Conservation (phyloP, 2,113 vertebrate genomes). For the Manacus vitellinus region DNA sequence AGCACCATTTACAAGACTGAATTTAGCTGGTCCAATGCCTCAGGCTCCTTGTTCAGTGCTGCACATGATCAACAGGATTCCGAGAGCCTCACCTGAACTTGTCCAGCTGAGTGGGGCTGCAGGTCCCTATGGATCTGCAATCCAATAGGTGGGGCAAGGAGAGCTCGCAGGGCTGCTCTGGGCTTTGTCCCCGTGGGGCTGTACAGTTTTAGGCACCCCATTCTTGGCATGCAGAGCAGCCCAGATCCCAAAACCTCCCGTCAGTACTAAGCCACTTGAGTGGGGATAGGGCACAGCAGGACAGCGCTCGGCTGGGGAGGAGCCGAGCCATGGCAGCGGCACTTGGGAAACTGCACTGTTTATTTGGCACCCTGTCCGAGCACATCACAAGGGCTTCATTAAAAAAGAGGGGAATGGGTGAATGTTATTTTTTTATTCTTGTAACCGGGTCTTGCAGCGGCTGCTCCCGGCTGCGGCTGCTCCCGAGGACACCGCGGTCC, state of each 20-base stretch:
- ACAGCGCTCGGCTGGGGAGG: accelerated
- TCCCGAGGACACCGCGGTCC: background rate
- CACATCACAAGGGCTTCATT: background rate
- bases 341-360: background rate
- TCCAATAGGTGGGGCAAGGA: accelerated
- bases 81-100: background rate
- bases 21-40: background rate
- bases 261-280: background rate
- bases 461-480: background rate
- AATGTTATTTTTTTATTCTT: background rate
- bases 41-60: background rate
- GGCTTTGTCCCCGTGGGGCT: accelerated
- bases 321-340: background rate
- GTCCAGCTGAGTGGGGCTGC: background rate
- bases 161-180: accelerated
- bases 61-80: accelerated
- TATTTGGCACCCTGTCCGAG: background rate
- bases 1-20: background rate
- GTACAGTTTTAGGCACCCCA: background rate
- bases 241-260: background rate
- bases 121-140: too few species aligned
- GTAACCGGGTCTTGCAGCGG: background rate
- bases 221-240: accelerated
- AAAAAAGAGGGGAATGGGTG: background rate
- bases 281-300: background rate